Percentiles rank a stretch among this genome's conserved stretches.
These are phyloP conservation scores for Poeciliopsis occidentalis DNA, from an alignment of 2,113 vertebrate species.

Conservation along the genomic window DNA sequence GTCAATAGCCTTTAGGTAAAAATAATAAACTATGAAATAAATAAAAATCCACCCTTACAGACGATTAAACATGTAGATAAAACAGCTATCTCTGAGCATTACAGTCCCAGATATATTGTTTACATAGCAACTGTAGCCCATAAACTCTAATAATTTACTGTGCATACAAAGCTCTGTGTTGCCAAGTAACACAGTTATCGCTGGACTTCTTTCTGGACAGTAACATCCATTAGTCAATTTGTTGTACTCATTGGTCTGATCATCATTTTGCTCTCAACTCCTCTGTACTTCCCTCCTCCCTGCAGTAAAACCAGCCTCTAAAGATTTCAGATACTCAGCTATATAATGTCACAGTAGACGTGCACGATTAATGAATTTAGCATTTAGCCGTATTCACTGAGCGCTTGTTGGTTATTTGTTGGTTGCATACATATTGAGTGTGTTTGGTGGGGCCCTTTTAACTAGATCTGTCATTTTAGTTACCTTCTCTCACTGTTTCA, in stretches of 20 bases:
- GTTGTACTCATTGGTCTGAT: conserved; percentile 16
- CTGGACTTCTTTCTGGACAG: not conserved
- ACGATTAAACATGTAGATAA: not conserved
- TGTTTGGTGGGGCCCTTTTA: not conserved
- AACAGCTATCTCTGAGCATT: not conserved
- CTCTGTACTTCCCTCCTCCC: not conserved
- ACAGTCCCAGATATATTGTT: not conserved
- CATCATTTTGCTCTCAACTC: conserved; percentile 9
- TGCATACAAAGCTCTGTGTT: conserved; percentile 15
- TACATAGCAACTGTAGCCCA: conserved; percentile 12
- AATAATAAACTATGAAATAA: not conserved
- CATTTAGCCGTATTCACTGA: not conserved
- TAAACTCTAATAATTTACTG: conserved; percentile 3
- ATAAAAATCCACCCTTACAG: not conserved
- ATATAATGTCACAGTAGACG: not conserved
- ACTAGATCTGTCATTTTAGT: not conserved
- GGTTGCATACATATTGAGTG: not conserved
- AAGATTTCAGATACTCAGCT: conserved; percentile 5
- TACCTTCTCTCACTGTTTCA: not conserved
- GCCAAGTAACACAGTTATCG: not conserved
- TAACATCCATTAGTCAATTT: conserved; percentile 11
- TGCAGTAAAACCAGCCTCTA: not conserved
- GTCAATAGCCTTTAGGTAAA: not conserved
- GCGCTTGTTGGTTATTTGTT: not conserved
- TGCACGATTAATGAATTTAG: conserved; percentile 3